A percentile compares a stretch with the other conserved stretches of the same genome.
Conservation (phyloP, 1,140 invertebrate species). For the Dryas iulia region DNA sequence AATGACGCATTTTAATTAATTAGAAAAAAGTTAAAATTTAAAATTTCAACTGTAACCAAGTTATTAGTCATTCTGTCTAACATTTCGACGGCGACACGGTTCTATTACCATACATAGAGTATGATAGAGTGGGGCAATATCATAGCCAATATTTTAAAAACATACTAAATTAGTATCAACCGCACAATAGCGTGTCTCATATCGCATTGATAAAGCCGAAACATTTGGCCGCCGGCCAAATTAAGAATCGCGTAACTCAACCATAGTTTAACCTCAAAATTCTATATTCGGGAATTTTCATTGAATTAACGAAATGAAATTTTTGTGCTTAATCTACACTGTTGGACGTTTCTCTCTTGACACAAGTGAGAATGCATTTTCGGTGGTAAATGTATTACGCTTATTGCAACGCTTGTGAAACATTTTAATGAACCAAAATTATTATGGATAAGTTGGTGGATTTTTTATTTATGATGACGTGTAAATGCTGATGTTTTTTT, state of each 20-base stretch:
- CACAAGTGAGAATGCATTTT: slow-evolving; percentile 5
- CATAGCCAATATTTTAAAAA: slow-evolving; percentile 32
- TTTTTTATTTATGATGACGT: background rate
- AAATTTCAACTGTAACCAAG: no score
- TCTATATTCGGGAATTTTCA: slow-evolving; percentile 28
- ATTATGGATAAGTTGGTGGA: background rate
- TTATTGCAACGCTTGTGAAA: background rate
- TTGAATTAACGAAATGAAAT: slow-evolving; percentile 33
- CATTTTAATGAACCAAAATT: background rate
- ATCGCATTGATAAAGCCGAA: slow-evolving; percentile 35
- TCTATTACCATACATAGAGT: background rate
- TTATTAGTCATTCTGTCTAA: no score
- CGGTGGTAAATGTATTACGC: background rate
- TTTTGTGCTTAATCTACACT: slow-evolving; percentile 24
- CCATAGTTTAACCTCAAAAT: slow-evolving; percentile 27
- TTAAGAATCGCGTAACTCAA: slow-evolving; percentile 36
- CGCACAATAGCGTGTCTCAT: slow-evolving; percentile 31
- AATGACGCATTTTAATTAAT: no score
- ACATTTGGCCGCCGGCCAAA: slow-evolving; percentile 31
- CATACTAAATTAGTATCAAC: slow-evolving; percentile 32
- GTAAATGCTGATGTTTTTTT: no score
- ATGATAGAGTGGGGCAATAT: background rate
- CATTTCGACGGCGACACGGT: background rate
- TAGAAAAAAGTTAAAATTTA: no score
- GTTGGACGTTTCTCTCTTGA: slow-evolving; percentile 11